Conservation (phyloP, 2,888 invertebrate genomes). For the Eucera pruinosa region DNA sequence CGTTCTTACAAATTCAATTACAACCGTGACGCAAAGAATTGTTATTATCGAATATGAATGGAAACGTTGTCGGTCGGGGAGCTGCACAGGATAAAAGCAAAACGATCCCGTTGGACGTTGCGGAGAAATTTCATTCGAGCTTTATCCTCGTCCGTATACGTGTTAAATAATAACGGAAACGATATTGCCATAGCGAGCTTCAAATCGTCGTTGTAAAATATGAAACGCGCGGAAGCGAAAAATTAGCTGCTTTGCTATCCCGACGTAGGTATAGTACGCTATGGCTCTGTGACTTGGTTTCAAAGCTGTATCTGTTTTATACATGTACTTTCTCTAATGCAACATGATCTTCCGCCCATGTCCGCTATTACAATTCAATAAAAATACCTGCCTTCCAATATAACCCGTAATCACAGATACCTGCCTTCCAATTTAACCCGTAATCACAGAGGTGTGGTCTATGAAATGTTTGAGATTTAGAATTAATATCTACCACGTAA, state of each 20-base stretch:
- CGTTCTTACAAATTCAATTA: conserved; percentile 48
- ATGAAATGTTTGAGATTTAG: too few relatives aligned
- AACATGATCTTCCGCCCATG: too few relatives aligned
- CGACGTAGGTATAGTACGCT: background rate
- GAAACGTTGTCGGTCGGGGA: conserved; percentile 5
- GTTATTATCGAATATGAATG: conserved; percentile 43
- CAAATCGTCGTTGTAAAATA: conserved; percentile 21
- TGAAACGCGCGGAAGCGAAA: conserved; percentile 14
- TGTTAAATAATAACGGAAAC: conserved; percentile 34
- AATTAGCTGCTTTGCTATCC: conserved; percentile 16
- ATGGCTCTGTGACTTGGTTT: background rate
- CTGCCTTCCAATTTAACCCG: too few relatives aligned
- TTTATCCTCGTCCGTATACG: conserved; percentile 18
- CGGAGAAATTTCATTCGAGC: conserved; percentile 29
- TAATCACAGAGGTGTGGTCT: too few relatives aligned
- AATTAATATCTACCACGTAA: too few relatives aligned
- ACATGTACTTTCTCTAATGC: too few relatives aligned
- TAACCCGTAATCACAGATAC: too few relatives aligned
- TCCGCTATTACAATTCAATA: too few relatives aligned
- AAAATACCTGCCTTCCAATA: too few relatives aligned
- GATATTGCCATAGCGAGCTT: conserved; percentile 22
- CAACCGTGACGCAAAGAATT: conserved; percentile 16
- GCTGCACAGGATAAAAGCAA: conserved; percentile 8
- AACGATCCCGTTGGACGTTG: background rate
- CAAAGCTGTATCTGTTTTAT: too few relatives aligned